phyloP scores from a whole-genome alignment of 2,113 vertebrate genomes.

The Otus sunia region DNA sequence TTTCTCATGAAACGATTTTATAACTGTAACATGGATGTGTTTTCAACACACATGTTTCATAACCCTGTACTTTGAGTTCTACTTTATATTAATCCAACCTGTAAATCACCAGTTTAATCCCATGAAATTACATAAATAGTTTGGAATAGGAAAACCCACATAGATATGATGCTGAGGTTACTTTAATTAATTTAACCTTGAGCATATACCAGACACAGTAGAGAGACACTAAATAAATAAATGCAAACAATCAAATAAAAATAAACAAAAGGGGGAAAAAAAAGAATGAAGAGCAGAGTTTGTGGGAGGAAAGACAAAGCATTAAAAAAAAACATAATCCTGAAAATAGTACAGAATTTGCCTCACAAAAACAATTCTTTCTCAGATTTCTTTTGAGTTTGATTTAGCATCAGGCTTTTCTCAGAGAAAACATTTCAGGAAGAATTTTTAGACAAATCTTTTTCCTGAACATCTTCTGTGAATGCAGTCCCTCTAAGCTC shows the following conservation, averaged over 20 bases:
- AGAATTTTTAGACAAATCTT: background rate
- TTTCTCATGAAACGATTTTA: conserved; percentile 30
- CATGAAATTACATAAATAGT: background rate
- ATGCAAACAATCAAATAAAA: background rate
- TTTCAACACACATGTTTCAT: conserved; percentile 17
- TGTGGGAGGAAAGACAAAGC: background rate
- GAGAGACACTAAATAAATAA: background rate
- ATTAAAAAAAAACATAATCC: background rate
- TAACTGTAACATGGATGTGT: background rate
- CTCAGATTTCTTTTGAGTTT: background rate
- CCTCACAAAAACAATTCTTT: background rate
- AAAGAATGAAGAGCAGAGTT: background rate
- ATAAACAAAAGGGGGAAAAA: fast-evolving
- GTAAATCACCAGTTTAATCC: background rate
- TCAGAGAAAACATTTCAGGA: background rate
- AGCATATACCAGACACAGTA: background rate
- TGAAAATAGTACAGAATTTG: background rate
- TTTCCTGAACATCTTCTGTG: background rate
- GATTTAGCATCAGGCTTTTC: background rate
- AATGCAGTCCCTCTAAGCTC: background rate
- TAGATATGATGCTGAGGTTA: background rate
- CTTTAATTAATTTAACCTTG: background rate
- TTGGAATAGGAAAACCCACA: background rate
- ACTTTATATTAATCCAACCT: background rate
- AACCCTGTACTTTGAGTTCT: background rate